These are phyloP conservation scores for Scortum barcoo DNA, from an alignment of 2,113 vertebrate species.

Conservation along the genomic window DNA sequence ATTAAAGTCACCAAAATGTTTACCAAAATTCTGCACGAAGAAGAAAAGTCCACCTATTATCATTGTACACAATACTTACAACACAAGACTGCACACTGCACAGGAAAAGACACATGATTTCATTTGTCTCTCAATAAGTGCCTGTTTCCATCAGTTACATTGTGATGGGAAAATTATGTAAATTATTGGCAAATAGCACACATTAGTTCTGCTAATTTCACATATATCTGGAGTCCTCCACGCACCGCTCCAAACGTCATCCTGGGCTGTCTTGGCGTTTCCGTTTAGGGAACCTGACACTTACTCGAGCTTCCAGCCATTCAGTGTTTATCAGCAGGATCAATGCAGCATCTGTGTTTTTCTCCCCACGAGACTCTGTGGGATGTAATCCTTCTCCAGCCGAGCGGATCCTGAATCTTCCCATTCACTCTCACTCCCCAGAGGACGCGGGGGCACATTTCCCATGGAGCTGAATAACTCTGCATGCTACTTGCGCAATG, in stretches of 20 bases:
- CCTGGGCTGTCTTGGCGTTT: conserved; percentile 61
- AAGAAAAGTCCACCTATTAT: not conserved
- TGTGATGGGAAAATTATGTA: conserved; percentile 13
- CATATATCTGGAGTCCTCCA: conserved; percentile 38
- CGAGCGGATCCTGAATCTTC: conserved; percentile 75
- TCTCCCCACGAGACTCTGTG: conserved; percentile 67
- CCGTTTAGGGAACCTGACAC: conserved; percentile 74
- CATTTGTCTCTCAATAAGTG: conserved; percentile 26
- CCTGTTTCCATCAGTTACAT: conserved; percentile 28
- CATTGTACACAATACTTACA: not conserved
- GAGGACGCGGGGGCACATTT: conserved; percentile 66
- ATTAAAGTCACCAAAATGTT: not conserved
- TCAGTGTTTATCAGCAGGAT: conserved; percentile 78
- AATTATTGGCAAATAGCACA: conserved; percentile 29
- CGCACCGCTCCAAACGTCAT: conserved; percentile 49
- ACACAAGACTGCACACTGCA: conserved; percentile 2
- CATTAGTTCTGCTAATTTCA: conserved; percentile 52
- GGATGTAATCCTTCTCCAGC: conserved; percentile 75
- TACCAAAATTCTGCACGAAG: not conserved
- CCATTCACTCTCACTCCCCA: conserved; percentile 71
- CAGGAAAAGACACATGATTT: conserved; percentile 11
- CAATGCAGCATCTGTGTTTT: conserved; percentile 80
- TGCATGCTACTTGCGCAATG: conserved; percentile 40
- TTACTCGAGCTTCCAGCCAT: conserved; percentile 63
- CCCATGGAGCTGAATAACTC: conserved; percentile 68